Percentiles rank a stretch among this genome's conserved stretches.
These are phyloP conservation scores for Pyxicephalus adspersus DNA, from an alignment of 2,113 vertebrate species.

Conservation along the genomic window DNA sequence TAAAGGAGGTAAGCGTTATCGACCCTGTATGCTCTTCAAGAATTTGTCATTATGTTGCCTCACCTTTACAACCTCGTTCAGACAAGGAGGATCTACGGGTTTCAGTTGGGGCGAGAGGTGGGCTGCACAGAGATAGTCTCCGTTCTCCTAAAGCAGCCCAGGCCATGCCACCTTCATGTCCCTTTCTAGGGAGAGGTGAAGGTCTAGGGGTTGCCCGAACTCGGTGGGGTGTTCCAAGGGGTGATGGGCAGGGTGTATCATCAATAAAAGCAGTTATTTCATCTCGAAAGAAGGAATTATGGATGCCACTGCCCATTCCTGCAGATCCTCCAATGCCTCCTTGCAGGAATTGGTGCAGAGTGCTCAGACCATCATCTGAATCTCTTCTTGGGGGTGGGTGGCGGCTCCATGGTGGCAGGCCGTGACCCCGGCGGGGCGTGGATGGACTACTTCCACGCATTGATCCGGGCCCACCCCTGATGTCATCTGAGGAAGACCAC, in stretches of 20 bases:
- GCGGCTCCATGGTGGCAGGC: slow-evolving; percentile 8
- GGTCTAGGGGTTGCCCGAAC: slow-evolving; percentile 63
- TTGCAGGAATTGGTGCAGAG: slow-evolving; percentile 76
- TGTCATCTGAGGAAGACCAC: slow-evolving; percentile 83
- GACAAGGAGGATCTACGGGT: slow-evolving; percentile 45
- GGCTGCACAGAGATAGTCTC: slow-evolving; percentile 47
- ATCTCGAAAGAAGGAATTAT: slow-evolving; percentile 76
- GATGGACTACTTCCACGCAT: slow-evolving; percentile 70
- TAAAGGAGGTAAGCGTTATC: slow-evolving; percentile 32
- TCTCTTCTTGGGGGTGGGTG: slow-evolving; percentile 7
- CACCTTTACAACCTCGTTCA: slow-evolving; percentile 38
- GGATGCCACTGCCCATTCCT: slow-evolving; percentile 69
- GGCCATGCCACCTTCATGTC: slow-evolving; percentile 66
- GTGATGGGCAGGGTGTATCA: slow-evolving; percentile 76
- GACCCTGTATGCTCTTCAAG: slow-evolving; percentile 3
- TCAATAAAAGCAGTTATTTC: slow-evolving; percentile 81
- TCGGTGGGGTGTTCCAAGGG: slow-evolving; percentile 72
- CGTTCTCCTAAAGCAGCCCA: slow-evolving; percentile 34
- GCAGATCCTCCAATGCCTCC: slow-evolving; percentile 61
- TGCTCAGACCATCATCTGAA: slow-evolving; percentile 64
- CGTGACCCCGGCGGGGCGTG: slow-evolving; percentile 59
- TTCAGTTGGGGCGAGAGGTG: slow-evolving; percentile 25
- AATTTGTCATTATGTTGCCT: slow-evolving; percentile 10
- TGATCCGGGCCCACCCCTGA: slow-evolving; percentile 68
- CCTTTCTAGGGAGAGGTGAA: slow-evolving; percentile 56